These are phyloP conservation scores for Benitochromis conjunctus DNA, from an alignment of 2,113 vertebrate genomes.

Conservation along the genomic window DNA sequence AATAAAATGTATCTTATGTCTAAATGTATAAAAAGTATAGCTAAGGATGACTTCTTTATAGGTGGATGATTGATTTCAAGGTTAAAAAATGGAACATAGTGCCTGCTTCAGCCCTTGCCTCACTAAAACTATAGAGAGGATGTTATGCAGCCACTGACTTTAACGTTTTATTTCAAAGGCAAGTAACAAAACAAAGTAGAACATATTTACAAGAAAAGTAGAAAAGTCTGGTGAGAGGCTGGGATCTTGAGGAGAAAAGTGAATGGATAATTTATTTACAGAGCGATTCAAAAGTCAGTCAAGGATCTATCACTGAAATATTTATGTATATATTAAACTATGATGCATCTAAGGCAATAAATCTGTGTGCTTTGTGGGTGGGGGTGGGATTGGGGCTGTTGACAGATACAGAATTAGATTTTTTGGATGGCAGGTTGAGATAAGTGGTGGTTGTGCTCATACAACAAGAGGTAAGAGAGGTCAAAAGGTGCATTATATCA, in stretches of 20 bases:
- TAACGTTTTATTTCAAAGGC: conserved; percentile 16
- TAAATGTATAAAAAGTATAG: conserved; percentile 11
- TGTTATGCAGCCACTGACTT: not conserved
- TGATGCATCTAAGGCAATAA: not conserved
- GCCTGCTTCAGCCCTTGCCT: not conserved
- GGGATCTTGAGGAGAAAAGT: not conserved
- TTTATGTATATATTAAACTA: conserved; percentile 11
- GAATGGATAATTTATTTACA: conserved; percentile 1
- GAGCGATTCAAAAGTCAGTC: not conserved
- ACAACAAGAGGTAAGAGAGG: conserved; percentile 17
- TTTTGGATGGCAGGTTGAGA: conserved; percentile 12
- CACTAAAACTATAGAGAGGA: not conserved
- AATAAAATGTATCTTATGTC: conserved; percentile 45
- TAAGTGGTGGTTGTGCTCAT: conserved; percentile 21
- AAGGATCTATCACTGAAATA: conserved; percentile 3
- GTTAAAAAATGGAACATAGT: conserved; percentile 9
- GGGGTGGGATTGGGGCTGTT: not conserved
- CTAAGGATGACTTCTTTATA: conserved; percentile 36
- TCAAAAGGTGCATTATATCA: conserved; percentile 10
- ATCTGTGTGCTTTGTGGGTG: not conserved
- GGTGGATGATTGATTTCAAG: conserved; percentile 34
- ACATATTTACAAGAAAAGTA: conserved; percentile 13
- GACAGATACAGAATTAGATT: conserved; percentile 39
- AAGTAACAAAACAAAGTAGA: not conserved
- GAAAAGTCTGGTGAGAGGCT: not conserved